Evolutionary conservation across 2,113 vertebrate species (phyloP).

Genomic region (Nesoenas mayeri): DNA sequence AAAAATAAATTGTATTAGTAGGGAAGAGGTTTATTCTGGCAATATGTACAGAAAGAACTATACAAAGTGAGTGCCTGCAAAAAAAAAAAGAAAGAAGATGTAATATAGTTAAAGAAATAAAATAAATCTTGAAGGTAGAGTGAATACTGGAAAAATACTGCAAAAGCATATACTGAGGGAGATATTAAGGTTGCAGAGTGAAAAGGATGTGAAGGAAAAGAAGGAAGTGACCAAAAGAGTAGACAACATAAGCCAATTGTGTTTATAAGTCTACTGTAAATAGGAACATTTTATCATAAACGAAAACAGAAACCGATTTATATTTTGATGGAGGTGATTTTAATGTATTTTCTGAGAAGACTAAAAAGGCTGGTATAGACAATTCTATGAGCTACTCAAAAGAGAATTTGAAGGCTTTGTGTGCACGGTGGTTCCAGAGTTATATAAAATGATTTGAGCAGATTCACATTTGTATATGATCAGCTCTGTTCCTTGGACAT

Average conservation of each 20-base stretch:
- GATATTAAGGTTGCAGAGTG: background rate
- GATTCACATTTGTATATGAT: background rate
- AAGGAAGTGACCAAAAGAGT: background rate
- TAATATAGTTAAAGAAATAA: background rate
- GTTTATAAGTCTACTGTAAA: background rate
- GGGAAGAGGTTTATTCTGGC: background rate
- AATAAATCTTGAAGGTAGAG: background rate
- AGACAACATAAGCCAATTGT: background rate
- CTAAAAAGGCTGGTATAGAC: background rate
- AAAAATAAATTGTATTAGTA: background rate
- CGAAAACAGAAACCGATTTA: background rate
- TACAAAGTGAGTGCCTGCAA: background rate
- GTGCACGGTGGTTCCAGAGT: background rate
- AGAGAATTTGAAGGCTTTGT: background rate
- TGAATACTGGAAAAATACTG: background rate
- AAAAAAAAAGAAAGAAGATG: background rate
- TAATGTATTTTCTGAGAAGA: background rate
- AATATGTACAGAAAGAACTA: background rate
- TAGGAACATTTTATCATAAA: background rate
- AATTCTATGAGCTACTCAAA: background rate
- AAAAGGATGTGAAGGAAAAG: background rate
- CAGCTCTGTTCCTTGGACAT: background rate
- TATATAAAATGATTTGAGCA: background rate
- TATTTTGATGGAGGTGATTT: background rate
- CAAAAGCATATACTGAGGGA: background rate